Base-by-base conservation (phyloP, 2,888 invertebrate genomes). In the Phyllotreta striolata region DNA sequence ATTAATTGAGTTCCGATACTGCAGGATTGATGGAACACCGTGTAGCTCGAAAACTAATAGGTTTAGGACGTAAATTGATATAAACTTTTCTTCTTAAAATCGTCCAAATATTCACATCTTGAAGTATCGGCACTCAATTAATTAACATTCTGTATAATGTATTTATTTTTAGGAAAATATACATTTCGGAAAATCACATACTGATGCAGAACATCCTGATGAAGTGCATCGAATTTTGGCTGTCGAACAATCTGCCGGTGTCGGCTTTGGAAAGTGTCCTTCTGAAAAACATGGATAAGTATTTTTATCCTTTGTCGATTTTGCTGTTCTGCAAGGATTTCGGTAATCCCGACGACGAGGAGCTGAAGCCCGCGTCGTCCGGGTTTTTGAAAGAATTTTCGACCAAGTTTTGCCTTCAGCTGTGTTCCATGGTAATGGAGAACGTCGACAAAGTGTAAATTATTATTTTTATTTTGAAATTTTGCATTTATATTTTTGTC, bases 351-450 rank as follows among this genome's bases (percentile, higher is more conserved):
- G 69, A 72, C 8, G 73, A 74, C 35, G 65, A 71, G 6, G 65
- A 70, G n/a, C 66, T 71, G 49, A 73, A 75, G 41, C 71, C 78
- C 14, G 78, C 75, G 59, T 81, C 80, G n/a, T 80, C 80, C 6
- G 77, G 79, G 44, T 82, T 82, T 73, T 70, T 82, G 46, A 82
- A 82, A 71, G 79, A 82, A 64, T 81, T 82, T 70, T 82, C 82
- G 4, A 82, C 82, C 6, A 82, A 82, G 73, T 82, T 82, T 76
- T 82, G 82, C 72, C 77, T 82, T 69, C 81, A 82, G 68, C 71
- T 82, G 55, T 82, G 82, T 75, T 81, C 80, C 14, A 82, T 82
- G 81, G 81, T 82, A 41, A 74, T 82, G 67, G 81, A 82, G 68
- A 82, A 81, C 72, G 81, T 80, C 37, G 80, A 81, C 70, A 82